Evolutionary conservation across 2,797 vertebrate species (phyloP), one percentile per base, ranked within the genome.

Genomic region (Siniperca scherzeri): DNA sequence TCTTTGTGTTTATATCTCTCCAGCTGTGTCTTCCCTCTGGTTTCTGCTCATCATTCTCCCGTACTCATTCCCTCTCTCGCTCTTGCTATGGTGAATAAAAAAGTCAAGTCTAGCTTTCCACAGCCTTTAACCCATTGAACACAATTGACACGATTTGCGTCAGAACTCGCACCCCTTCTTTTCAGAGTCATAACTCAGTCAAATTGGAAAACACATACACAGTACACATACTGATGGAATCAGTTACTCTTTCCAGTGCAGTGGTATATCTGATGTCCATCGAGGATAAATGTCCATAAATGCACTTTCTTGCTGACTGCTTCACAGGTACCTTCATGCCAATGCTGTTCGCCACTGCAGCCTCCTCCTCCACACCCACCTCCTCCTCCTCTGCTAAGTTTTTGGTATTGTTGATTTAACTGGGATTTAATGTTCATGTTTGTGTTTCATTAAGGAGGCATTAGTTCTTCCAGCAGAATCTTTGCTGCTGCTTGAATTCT

Each of bases 1-100:
- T 9, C 61, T 77, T 59, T 77, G 53, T 80, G 42, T 80, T 67
- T 68, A 8, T 56, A 52, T 52, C 27, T 72, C 74, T 78, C 55
- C 66, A 65, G 77, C 67, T 85, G 57, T 38, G 46, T 74, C 48
- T 50, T 60, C 56, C 25, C 48, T 50, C 55, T 19, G 14, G 52
- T 66, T 17, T 40, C 55, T 73, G 16, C 62, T 70, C 42, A 36
- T 80, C 59, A 27, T 40, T 81, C 40, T 56, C 19, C 13, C 62
- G 36, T 8, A 12, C 30, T 77, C 57, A 25, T 38, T 81, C 30
- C 3, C 46, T 48, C 22, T 14, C 57, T 57, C 22, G 59, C 5
- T 67, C 55, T 69, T 48, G 68, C 5, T 4, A 9, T 7, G 46
- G 44, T 36, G 25, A 66, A 57, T 25, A 16, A 36, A 42, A 61